Percentiles rank a stretch among this genome's conserved stretches.
Conservation (phyloP, 2,888 invertebrate genomes). For the Oegoconia quadripuncta region DNA sequence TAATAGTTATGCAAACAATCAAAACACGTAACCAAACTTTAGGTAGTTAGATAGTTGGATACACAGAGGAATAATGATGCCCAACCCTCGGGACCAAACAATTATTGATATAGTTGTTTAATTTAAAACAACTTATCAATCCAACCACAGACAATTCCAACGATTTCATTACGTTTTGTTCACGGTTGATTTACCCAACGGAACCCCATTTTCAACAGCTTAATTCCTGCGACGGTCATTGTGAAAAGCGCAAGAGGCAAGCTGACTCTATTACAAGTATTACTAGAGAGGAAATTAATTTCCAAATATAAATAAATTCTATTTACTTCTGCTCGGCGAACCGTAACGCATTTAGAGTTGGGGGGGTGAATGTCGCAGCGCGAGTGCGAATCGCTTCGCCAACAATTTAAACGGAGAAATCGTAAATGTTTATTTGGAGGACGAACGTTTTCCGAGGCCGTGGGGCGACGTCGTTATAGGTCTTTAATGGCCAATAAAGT, state of each 20-base stretch:
- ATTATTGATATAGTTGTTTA: neutral
- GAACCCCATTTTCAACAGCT: too few relatives aligned
- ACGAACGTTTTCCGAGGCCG: constrained; percentile 51
- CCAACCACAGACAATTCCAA: constrained; percentile 4
- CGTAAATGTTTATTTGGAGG: constrained; percentile 74
- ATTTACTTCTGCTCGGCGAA: constrained; percentile 68
- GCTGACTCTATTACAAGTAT: constrained; percentile 57
- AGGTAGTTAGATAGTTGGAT: too few relatives aligned
- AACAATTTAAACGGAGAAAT: constrained; percentile 69
- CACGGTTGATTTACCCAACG: constrained; percentile 19
- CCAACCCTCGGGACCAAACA: neutral
- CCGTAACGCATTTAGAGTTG: constrained; percentile 63
- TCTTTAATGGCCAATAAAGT: constrained; percentile 74
- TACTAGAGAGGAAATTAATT: constrained; percentile 64
- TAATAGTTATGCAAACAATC: too few relatives aligned
- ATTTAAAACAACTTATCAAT: neutral
- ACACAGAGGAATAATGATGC: too few relatives aligned
- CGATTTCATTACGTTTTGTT: constrained; percentile 4
- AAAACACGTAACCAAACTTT: too few relatives aligned
- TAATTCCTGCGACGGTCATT: constrained; percentile 45
- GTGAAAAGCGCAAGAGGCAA: constrained; percentile 43
- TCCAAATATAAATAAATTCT: constrained; percentile 73
- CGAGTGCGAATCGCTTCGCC: constrained; percentile 66
- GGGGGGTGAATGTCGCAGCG: constrained; percentile 50
- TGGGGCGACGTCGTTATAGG: constrained; percentile 66